Base-by-base conservation (phyloP, 1,140 invertebrate genomes). In the Heliconius nattereri region DNA sequence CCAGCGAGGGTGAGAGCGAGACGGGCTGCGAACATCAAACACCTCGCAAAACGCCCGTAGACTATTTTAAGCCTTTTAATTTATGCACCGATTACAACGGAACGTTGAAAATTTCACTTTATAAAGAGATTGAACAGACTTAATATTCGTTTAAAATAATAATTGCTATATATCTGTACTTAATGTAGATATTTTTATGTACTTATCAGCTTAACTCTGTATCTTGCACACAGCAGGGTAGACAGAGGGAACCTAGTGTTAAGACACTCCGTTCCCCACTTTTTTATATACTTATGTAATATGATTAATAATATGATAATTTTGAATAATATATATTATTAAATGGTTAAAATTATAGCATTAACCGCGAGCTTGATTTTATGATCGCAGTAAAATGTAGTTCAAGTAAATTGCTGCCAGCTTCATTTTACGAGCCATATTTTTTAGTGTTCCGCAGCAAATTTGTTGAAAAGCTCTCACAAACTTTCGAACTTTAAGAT, bases 51-150 rank as follows among this genome's bases (percentile, higher is more conserved):
- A 19, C 78, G 45, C 49, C 40, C 35, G 19, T 49, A 71, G 60
- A 71, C 40, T 66, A 77, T 71, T 76, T 72, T 60, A 75, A 75
- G 78, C 66, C 57, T 75, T 75, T 75, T 79, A 75, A 79, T 79
- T 75, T 73, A 78, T 75, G 78, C 78, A 72, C 37, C 45, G 73
- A 60, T 75, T 79, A 76, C 74, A 49, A 40, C 66, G 35, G 70
- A 80, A 76, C 75, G 75, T 37, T 45, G 40, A 60, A 45, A 32
- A 71, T 49, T 79, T 75, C 60, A 73, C 45, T 60, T 78, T 52
- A 45, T 60, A 66, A 72, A 80, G 74, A 60, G 40, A 52, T 76
- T 57, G 49, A 80, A 71, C 71, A 57, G 26, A 71, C 75, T 71
- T 54, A 23, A 75, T 75, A 32, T 45, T 26, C 57, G 6, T 20